Conservation (phyloP, 1,140 invertebrate species). For the Cydia strobilella region DNA sequence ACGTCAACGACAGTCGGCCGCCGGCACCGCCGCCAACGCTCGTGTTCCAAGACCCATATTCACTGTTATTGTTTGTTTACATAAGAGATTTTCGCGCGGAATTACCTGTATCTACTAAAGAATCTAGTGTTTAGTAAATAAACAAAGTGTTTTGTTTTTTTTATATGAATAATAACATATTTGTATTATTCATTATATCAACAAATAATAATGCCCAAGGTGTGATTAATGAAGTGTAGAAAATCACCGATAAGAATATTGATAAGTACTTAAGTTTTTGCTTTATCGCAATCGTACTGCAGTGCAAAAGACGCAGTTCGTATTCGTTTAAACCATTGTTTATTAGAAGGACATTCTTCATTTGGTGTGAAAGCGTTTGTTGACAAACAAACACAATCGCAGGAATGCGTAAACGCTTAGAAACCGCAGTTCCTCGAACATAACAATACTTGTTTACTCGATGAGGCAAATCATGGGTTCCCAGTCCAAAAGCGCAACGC, state of each 20-base stretch:
- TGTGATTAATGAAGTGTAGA: constrained; percentile 52
- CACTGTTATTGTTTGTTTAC: not conserved
- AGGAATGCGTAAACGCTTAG: constrained; percentile 53
- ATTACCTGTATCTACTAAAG: not conserved
- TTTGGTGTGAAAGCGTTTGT: constrained; percentile 36
- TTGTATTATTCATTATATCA: constrained; percentile 25
- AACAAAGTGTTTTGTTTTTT: not conserved
- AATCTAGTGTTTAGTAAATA: not conserved
- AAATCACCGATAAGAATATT: constrained; percentile 57
- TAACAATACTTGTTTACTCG: constrained; percentile 46
- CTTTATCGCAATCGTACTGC: constrained; percentile 53
- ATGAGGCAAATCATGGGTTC: constrained; percentile 56
- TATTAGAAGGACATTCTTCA: not conserved
- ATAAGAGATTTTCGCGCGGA: not conserved
- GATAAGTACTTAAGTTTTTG: constrained; percentile 27
- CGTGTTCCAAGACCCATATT: constrained; percentile 38
- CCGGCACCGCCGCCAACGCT: constrained; percentile 46
- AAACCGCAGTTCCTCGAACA: constrained; percentile 45
- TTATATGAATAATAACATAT: not conserved
- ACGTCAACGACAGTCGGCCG: constrained; percentile 51
- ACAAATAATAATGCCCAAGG: constrained; percentile 56
- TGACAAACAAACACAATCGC: constrained; percentile 44
- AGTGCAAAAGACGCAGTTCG: constrained; percentile 46
- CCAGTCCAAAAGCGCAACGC: constrained; percentile 55
- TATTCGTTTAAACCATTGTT: constrained; percentile 37